Base-by-base conservation (phyloP, 2,888 invertebrate genomes). In the Hemaris fuciformis region DNA sequence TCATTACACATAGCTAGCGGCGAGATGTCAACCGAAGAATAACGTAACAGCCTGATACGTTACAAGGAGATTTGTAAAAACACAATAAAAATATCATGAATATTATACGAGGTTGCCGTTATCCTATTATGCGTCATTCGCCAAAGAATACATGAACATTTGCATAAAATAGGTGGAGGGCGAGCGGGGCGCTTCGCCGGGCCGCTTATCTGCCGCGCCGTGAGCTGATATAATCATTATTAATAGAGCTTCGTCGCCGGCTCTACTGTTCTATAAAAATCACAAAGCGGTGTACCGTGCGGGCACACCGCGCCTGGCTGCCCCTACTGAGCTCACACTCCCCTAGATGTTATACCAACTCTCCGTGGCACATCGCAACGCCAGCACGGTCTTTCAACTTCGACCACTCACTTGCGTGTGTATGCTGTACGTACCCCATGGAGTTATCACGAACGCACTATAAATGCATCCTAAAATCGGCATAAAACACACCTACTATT, bases 221-320 rank as follows among this genome's bases (percentile, higher is more conserved):
- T 27, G 8, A 27, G 53, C 31, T 27, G 18, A 53, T 31, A 53
- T 31, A 31, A 31, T 53, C 15, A 53, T 65, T 66, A 61, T 69
- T 67, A 67, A 69, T 62, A 62, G 67, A 70, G 70, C 68, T 75
- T 72, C 70, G 67, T 74, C 62, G 70, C 69, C 67, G 72, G 61
- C 70, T 71, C 31, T 3, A 10, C 69, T 71, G 61, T 66, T 73
- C 72, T 76, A 74, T 69, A 66, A 70, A 73, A 74, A 79, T 79
- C 79, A 76, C 70, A 78, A 79, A 78, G 78, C 78, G 18, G 15
- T 31, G 31, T 53, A 31, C 53, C 31, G 53, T 53, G 31, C 18
- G 53, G 31, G 18, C 27, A 10, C 4, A 18, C 3, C 48, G 10
- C 53, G 31, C 18, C 27, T 53, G 18, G 10, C 10, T 31, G 31